These are phyloP conservation scores for Diadegma fenestrale DNA, from an alignment of 2,888 invertebrate species.

Conservation along the genomic window DNA sequence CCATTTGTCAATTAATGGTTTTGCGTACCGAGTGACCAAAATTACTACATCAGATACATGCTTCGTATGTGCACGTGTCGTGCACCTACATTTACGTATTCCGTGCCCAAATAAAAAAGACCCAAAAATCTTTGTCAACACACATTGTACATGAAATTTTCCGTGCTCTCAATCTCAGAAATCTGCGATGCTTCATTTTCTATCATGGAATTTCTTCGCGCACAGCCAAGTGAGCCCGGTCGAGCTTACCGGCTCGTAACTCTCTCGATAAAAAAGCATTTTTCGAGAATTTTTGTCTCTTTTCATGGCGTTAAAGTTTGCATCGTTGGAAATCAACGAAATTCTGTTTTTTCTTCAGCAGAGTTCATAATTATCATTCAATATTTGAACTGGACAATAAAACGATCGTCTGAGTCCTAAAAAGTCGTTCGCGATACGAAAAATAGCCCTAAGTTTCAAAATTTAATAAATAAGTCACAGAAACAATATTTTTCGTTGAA, in stretches of 20 bases:
- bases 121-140: neutral
- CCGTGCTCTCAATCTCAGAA: neutral
- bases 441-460: no score
- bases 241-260: neutral
- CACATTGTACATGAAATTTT: neutral
- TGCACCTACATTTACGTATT: neutral
- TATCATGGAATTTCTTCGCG: neutral
- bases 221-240: neutral
- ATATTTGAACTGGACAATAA: no score
- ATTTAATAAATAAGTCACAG: no score
- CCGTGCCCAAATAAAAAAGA: neutral
- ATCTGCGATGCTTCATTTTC: neutral
- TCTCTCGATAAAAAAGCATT: neutral
- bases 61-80: neutral
- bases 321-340: no score
- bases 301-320: no score
- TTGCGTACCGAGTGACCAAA: neutral
- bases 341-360: no score
- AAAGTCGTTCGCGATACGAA: no score
- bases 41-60: neutral
- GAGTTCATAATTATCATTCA: no score
- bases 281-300: neutral
- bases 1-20: slow-evolving; percentile 33
- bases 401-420: no score
- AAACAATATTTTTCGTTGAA: no score